Base-by-base conservation (phyloP, 2,113 vertebrate species). In the Pelecanus crispus region DNA sequence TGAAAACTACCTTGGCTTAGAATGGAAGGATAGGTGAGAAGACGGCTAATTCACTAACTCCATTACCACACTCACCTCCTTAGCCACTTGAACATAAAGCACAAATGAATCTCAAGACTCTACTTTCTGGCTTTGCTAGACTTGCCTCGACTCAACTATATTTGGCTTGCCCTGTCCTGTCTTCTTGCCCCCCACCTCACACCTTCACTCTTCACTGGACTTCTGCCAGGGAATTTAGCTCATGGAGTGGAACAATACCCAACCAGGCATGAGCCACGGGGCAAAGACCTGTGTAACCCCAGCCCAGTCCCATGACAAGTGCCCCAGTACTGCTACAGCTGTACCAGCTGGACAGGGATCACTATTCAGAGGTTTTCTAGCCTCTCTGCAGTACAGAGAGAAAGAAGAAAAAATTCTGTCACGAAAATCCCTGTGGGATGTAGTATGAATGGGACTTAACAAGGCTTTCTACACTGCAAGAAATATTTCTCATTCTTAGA, bases 231-330 rank as follows among this genome's bases (percentile, higher is more conserved):
- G 19, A 65, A 40, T 52, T 50, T 21, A 49, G 26, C 45, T 65
- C 13, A 36, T 7, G 7, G 18, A 9, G 38, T 25, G 44, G 38
- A 70, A 74, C 21, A 70, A 14, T 9, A 72, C 4, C 13, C 40
- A 61, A 28, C 20, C 15, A 44, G 3, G 12, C 31, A 59, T 0
- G 0, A 55, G n/a, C 24, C 62, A 49, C 0, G 0, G 31, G n/a
- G 63, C n/a, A 53, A 52, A 17, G 32, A 38, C 36, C 26, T 15
- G 24, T 7, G 9, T 32, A 55, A 50, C 17, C 29, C 40, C 34
- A 56, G 31, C 10, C 12, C 62, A 49, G 34, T 26, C 6, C 49
- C 52, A 50, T 5, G 17, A 12, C 40, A 50, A 71, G 31, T 11
- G 36, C 8, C 32, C 29, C 62, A 36, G 42, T 17, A 58, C 55